phyloP scores from a whole-genome alignment of 2,888 invertebrate genomes.

The Agrypnus murinus region DNA sequence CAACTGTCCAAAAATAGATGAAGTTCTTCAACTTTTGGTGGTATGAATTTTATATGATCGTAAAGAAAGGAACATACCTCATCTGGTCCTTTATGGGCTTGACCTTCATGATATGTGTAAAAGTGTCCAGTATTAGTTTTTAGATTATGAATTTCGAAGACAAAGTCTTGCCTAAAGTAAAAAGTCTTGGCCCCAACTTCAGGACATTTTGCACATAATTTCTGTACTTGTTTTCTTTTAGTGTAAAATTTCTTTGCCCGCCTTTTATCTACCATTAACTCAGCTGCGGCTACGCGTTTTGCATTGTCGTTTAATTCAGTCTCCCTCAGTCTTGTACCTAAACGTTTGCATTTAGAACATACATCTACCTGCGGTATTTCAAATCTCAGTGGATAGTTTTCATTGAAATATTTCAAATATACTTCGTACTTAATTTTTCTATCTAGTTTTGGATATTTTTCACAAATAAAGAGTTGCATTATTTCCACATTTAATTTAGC shows the following conservation, averaged over 20 bases:
- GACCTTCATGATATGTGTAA: conserved; percentile 44
- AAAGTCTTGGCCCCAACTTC: conserved; percentile 51
- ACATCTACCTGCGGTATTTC: conserved; percentile 55
- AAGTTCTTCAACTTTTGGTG: conserved; percentile 22
- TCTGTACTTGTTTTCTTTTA: conserved; percentile 46
- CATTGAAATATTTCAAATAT: conserved; percentile 55
- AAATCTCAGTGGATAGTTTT: conserved; percentile 56
- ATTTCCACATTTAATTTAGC: conserved; percentile 54
- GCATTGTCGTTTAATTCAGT: conserved; percentile 47
- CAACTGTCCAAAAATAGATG: conserved; percentile 46
- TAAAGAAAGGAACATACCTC: conserved; percentile 39
- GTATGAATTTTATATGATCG: conserved; percentile 10
- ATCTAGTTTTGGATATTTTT: conserved; percentile 53
- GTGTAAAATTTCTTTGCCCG: conserved; percentile 55
- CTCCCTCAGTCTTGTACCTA: conserved; percentile 48
- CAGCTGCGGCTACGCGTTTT: conserved; percentile 50
- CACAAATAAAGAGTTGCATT: conserved; percentile 57
- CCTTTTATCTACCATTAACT: conserved; percentile 52
- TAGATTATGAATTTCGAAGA: conserved; percentile 51
- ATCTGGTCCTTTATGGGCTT: conserved; percentile 38
- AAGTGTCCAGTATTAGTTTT: conserved; percentile 34
- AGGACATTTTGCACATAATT: conserved; percentile 41
- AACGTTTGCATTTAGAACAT: conserved; percentile 49
- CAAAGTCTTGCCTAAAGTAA: too few species aligned
- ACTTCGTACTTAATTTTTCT: conserved; percentile 55